Evolutionary conservation across 2,797 vertebrate genomes (phyloP).

Genomic region (Pipistrellus nathusii): DNA sequence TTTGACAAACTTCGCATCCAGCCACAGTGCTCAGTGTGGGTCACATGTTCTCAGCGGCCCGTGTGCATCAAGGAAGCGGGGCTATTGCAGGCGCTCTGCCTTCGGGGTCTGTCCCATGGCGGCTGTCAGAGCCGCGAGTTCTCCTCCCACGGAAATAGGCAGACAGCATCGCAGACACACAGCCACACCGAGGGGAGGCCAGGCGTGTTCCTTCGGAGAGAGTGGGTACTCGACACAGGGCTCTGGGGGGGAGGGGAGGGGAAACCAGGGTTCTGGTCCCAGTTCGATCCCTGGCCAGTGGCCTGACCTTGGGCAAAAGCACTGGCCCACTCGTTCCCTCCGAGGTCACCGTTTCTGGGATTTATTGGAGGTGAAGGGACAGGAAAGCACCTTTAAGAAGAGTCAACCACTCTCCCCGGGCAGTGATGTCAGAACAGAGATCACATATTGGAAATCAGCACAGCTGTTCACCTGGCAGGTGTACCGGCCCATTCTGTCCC

Average conservation of each 20-base stretch:
- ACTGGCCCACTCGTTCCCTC: neutral
- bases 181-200: neutral
- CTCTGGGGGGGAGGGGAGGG: too few species aligned
- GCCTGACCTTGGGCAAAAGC: neutral
- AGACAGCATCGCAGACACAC: neutral
- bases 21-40: neutral
- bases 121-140: neutral
- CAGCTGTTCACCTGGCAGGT: neutral
- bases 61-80: neutral
- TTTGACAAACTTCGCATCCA: neutral
- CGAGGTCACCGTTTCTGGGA: neutral
- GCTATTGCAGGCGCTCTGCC: neutral
- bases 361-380: neutral
- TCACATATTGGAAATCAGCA: neutral
- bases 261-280: neutral
- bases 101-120: neutral
- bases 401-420: neutral
- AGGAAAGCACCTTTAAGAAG: neutral
- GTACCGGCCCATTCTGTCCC: neutral
- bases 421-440: neutral
- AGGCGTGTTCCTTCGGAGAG: neutral
- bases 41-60: neutral
- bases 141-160: neutral
- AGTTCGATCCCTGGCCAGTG: neutral
- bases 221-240: neutral